Evolutionary conservation across 2,888 invertebrate species (phyloP).

Genomic region (Drosophila neotestacea): DNA sequence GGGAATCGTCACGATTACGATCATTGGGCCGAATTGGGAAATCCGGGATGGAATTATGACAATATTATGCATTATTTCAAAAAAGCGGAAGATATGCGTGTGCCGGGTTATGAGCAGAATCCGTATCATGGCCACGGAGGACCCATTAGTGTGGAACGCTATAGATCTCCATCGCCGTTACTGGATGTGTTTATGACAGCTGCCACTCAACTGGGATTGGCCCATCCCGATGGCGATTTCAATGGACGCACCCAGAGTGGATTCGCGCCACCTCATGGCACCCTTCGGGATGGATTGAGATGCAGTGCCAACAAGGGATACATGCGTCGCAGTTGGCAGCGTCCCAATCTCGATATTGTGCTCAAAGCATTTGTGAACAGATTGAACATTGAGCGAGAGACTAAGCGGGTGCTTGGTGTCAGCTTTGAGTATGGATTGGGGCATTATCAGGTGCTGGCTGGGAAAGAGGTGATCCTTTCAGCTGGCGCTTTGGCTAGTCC

Average conservation of each 20-base stretch:
- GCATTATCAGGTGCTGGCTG: slow-evolving; percentile 87
- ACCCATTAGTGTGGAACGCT: slow-evolving; percentile 90
- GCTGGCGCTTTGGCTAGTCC: slow-evolving; percentile 95
- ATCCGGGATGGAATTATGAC: slow-evolving; percentile 91
- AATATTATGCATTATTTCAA: slow-evolving; percentile 91
- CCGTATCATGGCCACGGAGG: slow-evolving; percentile 91
- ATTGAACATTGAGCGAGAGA: slow-evolving; percentile 87
- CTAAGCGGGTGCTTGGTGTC: slow-evolving; percentile 89
- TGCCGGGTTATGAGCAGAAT: slow-evolving; percentile 85
- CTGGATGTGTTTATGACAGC: slow-evolving; percentile 90
- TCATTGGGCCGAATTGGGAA: slow-evolving; percentile 92
- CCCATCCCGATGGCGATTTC: slow-evolving; percentile 89
- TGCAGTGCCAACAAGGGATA: slow-evolving; percentile 95
- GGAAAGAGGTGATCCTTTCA: slow-evolving; percentile 92
- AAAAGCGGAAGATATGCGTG: slow-evolving; percentile 92
- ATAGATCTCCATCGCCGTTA: slow-evolving; percentile 89
- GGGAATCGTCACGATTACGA: slow-evolving; percentile 95
- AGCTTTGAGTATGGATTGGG: slow-evolving; percentile 85
- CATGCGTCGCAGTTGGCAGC: slow-evolving; percentile 88
- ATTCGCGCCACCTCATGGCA: slow-evolving; percentile 91
- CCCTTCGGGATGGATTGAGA: slow-evolving; percentile 91
- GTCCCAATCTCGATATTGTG: slow-evolving; percentile 91
- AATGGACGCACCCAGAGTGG: slow-evolving; percentile 93
- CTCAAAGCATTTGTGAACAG: slow-evolving; percentile 89
- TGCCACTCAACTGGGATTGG: slow-evolving; percentile 88